These are phyloP conservation scores for Acanthococcus lagerstroemiae DNA, from an alignment of 2,888 invertebrate species.

Conservation along the genomic window DNA sequence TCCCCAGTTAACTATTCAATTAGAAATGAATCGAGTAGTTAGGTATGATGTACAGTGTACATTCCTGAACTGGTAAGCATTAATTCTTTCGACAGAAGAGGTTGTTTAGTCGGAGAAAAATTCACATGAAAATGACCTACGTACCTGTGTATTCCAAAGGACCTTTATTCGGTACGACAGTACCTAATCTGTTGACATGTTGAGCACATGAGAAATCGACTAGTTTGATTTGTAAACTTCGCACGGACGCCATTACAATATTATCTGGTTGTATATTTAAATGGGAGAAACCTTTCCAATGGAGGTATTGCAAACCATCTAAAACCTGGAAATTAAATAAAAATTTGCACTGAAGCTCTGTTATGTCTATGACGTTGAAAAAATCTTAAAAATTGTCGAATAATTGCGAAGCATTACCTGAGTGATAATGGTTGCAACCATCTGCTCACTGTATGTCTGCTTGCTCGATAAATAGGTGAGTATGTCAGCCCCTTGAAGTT, in stretches of 20 bases:
- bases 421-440: slow-evolving; percentile 72
- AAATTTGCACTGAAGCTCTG: background rate
- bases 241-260: slow-evolving; percentile 77
- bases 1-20: too few relatives aligned
- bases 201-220: slow-evolving; percentile 86
- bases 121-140: background rate
- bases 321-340: slow-evolving; percentile 47
- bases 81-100: too few relatives aligned
- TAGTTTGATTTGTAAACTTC: slow-evolving; percentile 77
- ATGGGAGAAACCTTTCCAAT: slow-evolving; percentile 85
- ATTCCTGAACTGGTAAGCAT: too few relatives aligned
- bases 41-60: too few relatives aligned
- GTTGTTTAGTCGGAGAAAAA: background rate
- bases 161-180: slow-evolving; percentile 48
- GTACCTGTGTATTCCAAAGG: slow-evolving; percentile 33
- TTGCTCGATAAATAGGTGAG: slow-evolving; percentile 76
- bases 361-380: too few relatives aligned
- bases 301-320: slow-evolving; percentile 86
- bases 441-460: slow-evolving; percentile 87
- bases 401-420: slow-evolving; percentile 49
- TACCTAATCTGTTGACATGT: slow-evolving; percentile 66
- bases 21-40: too few relatives aligned
- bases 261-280: slow-evolving; percentile 90
- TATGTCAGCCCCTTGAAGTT: slow-evolving; percentile 83
- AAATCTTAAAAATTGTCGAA: background rate